Evolutionary conservation across 2,888 invertebrate genomes (phyloP).

Genomic region (Nematopogon swammerdamellus): DNA sequence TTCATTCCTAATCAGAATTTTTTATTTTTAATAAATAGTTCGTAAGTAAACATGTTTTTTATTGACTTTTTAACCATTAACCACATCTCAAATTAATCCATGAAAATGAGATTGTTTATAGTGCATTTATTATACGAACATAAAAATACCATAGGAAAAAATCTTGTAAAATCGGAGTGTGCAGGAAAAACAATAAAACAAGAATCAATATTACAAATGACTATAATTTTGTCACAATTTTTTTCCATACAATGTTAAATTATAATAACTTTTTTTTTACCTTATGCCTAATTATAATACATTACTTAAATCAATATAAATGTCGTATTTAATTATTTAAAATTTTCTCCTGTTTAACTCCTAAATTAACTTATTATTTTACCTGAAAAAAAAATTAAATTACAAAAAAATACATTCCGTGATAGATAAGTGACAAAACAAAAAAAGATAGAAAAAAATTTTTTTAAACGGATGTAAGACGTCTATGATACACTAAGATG

Average conservation of each 20-base stretch:
- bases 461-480: neutral
- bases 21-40: neutral
- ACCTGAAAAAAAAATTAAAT: neutral
- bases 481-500: slow-evolving; percentile 45
- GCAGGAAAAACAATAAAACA: slow-evolving; percentile 33
- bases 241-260: slow-evolving; percentile 55
- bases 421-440: slow-evolving; percentile 14
- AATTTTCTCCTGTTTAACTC: slow-evolving; percentile 43
- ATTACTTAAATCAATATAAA: slow-evolving; percentile 49
- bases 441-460: slow-evolving; percentile 32
- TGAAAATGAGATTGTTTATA: neutral
- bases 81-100: too few species aligned
- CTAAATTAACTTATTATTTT: neutral
- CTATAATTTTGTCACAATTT: slow-evolving; percentile 60
- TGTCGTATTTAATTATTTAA: slow-evolving; percentile 51
- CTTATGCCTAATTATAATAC: slow-evolving; percentile 53
- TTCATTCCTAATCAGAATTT: neutral
- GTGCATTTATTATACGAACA: neutral
- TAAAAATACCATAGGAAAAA: too few species aligned
- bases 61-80: too few species aligned
- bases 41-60: neutral
- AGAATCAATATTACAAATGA: slow-evolving; percentile 57
- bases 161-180: too few species aligned
- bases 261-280: slow-evolving; percentile 46
- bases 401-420: neutral